Base-by-base conservation (phyloP, 64 coral and sea anemone genomes). In the Trachythela sp. region DNA sequence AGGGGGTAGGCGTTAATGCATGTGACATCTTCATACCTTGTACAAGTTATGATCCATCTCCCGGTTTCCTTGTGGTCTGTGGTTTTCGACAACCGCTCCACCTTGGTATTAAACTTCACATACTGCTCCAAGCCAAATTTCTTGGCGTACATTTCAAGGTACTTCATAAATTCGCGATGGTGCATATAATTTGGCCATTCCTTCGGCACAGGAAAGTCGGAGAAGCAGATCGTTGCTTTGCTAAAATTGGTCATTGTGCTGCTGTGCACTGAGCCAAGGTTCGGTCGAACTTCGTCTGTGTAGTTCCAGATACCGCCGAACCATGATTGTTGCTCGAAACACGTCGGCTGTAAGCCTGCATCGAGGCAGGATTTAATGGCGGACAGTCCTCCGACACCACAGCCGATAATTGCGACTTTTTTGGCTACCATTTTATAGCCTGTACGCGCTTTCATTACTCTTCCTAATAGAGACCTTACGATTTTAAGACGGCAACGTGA, bases 121-220 rank as follows among this genome's bases (percentile, higher is more conserved):
- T 50, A 71, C 30, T 92, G 48, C 51, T 54, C 54, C 30, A 97
- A 84, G 20, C 54, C 52, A 40, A 97, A 97, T 11, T 87, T 42
- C 33, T 91, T 52, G 9, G 92, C 94, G 52, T 94, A 97, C 54
- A 92, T 42, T 70, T 89, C 42, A 41, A 94, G 51, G 43, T 94
- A 94, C 14, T 86, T 48, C 36, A 86, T 37, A 50, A 87, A 50
- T 39, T 76, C 84, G 34, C 83, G 36, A 2, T 84, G 58, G 14
- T 50, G 30, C 49, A 95, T 22, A 54, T 88, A 95, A 60, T 97
- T 94, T 36, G 95, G 93, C 83, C 85, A 92, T 39, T 94, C 89
- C 88, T 88, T 94, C 20, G 95, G 89, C 51, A 98, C 88, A 17
- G 95, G 95, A 70, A 98, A 98, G 54, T 98, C 95, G 43, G 93